Evolutionary conservation across 2,888 invertebrate genomes (phyloP).

Genomic region (Ophioninae sp.): DNA sequence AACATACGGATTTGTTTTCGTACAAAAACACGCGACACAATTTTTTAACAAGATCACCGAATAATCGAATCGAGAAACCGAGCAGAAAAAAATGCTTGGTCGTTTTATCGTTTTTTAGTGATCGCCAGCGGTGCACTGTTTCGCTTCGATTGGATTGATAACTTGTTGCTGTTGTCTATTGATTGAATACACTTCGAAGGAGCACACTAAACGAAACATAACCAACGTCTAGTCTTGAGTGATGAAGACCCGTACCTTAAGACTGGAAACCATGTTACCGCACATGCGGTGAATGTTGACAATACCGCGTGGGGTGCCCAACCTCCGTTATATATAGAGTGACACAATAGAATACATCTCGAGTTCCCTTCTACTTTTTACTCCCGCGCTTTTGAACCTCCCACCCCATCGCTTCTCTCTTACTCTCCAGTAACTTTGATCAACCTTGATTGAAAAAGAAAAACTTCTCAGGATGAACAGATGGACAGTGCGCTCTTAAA

Average conservation of each 20-base stretch:
- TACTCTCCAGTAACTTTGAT: constrained; percentile 37
- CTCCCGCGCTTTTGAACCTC: constrained; percentile 58
- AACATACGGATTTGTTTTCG: constrained; percentile 37
- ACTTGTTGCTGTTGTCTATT: constrained; percentile 33
- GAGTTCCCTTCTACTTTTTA: constrained; percentile 61
- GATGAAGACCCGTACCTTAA: constrained; percentile 74
- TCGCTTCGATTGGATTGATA: constrained; percentile 16
- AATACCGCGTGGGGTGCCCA: constrained; percentile 77
- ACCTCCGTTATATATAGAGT: constrained; percentile 79
- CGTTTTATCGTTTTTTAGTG: constrained; percentile 9
- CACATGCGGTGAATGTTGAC: constrained; percentile 80
- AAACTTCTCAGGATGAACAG: constrained; percentile 2
- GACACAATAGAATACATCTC: constrained; percentile 76
- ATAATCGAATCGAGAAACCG: background rate
- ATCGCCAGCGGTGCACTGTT: constrained; percentile 5
- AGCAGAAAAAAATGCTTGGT: background rate
- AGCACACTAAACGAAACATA: constrained; percentile 65
- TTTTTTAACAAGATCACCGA: background rate
- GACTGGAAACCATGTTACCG: constrained; percentile 80
- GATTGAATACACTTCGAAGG: constrained; percentile 14
- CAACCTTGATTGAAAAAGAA: constrained; percentile 59
- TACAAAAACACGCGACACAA: constrained; percentile 52
- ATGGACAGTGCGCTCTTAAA: constrained; percentile 30
- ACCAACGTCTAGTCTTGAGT: constrained; percentile 50
- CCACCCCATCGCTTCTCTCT: constrained; percentile 14